Conservation (phyloP, 1,140 invertebrate species). For the Lepidurus apus region DNA sequence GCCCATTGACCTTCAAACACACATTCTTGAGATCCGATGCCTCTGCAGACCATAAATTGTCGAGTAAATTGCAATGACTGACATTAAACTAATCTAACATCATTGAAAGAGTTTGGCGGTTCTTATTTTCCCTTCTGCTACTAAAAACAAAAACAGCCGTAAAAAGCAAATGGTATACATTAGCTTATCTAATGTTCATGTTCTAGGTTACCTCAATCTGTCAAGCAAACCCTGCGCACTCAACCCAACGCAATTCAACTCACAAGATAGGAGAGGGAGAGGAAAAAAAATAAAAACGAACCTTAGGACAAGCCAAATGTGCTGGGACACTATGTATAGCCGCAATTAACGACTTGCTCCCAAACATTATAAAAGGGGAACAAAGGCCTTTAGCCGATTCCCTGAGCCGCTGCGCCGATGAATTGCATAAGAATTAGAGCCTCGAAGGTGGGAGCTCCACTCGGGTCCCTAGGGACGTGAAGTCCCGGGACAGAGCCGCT, state of each 20-base stretch:
- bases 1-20: not conserved
- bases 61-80: not conserved
- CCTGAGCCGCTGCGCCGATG: too few species aligned
- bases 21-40: conserved; percentile 10
- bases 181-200: not conserved
- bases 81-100: conserved; percentile 12
- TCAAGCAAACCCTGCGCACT: not conserved
- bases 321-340: conserved; percentile 2
- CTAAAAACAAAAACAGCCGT: not conserved
- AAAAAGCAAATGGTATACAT: conserved; percentile 14
- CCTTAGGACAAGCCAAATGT: not conserved
- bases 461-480: too few species aligned
- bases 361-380: not conserved
- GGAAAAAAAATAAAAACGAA: not conserved
- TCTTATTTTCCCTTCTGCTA: not conserved
- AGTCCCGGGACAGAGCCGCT: too few species aligned
- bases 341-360: conserved; percentile 7
- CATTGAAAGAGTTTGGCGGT: conserved; percentile 14
- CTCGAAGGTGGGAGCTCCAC: too few species aligned
- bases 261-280: not conserved
- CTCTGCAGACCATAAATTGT: not conserved
- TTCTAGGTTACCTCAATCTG: too few species aligned
- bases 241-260: not conserved
- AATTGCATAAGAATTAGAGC: too few species aligned
- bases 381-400: conserved; percentile 15